phyloP scores from a whole-genome alignment of 2,888 invertebrate species.

The Chrysolina haemoptera region DNA sequence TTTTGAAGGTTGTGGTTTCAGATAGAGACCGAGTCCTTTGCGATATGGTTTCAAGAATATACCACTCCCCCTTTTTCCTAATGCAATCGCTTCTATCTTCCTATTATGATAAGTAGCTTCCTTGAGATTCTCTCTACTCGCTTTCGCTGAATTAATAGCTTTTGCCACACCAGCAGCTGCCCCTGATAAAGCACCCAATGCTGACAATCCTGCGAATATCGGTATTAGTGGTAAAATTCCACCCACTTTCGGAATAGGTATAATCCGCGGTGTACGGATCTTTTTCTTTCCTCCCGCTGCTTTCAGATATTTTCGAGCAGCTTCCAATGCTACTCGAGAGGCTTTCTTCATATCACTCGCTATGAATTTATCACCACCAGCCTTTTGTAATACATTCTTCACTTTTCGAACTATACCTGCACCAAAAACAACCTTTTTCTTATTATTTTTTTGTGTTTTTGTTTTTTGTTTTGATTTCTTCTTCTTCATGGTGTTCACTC shows the following conservation, averaged over 20 bases:
- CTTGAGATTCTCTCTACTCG: too few relatives aligned
- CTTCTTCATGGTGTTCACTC: background rate
- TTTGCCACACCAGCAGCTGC: too few relatives aligned
- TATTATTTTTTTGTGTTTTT: background rate
- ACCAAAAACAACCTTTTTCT: background rate
- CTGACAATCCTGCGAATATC: conserved; percentile 1
- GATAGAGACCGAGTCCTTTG: too few relatives aligned
- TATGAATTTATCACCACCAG: background rate
- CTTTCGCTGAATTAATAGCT: too few relatives aligned
- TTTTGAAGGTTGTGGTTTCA: too few relatives aligned
- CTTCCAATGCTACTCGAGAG: background rate
- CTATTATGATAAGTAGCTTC: too few relatives aligned
- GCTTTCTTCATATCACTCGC: background rate
- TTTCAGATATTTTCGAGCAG: too few relatives aligned
- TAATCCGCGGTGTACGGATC: background rate
- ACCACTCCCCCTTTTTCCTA: too few relatives aligned
- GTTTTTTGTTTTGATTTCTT: background rate
- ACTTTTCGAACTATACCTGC: background rate
- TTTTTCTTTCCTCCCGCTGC: background rate
- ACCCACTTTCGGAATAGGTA: conserved; percentile 20
- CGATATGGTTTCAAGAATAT: too few relatives aligned
- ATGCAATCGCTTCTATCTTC: too few relatives aligned
- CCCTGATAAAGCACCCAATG: background rate
- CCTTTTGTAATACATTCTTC: background rate
- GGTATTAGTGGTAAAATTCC: conserved; percentile 10